These are phyloP conservation scores for Choristoneura rosaceana DNA, from an alignment of 2,888 invertebrate genomes.

Conservation along the genomic window DNA sequence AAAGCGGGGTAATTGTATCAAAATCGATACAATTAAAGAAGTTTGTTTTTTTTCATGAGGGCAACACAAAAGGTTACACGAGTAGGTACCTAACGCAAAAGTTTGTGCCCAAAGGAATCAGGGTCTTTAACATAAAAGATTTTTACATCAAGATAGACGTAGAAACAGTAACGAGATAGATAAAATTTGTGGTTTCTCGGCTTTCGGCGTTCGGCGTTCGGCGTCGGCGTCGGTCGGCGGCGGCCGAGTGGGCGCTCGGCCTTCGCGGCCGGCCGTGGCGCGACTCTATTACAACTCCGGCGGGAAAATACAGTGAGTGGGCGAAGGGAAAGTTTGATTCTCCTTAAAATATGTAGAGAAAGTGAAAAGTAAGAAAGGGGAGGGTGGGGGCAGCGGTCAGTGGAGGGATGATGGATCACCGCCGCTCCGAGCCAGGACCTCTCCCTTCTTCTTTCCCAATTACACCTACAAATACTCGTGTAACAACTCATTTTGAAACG, in stretches of 20 bases:
- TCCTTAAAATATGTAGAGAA: slow-evolving; percentile 86
- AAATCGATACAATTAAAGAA: slow-evolving; percentile 36
- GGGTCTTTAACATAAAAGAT: slow-evolving; percentile 61
- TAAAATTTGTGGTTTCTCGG: slow-evolving; percentile 62
- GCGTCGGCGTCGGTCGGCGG: neutral
- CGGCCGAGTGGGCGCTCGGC: slow-evolving; percentile 5
- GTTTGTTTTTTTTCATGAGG: slow-evolving; percentile 29
- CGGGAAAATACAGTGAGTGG: slow-evolving; percentile 71
- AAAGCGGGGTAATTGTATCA: slow-evolving; percentile 29
- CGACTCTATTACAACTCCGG: slow-evolving; percentile 70
- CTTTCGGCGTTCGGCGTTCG: slow-evolving; percentile 14
- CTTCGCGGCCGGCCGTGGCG: slow-evolving; percentile 52
- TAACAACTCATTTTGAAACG: slow-evolving; percentile 65
- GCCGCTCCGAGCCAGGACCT: slow-evolving; percentile 67
- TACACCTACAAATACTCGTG: slow-evolving; percentile 70
- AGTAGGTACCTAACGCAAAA: slow-evolving; percentile 53
- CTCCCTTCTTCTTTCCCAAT: slow-evolving; percentile 78
- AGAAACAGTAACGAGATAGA: slow-evolving; percentile 70
- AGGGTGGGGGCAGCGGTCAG: slow-evolving; percentile 76
- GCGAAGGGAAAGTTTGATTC: slow-evolving; percentile 82
- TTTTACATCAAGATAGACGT: slow-evolving; percentile 65
- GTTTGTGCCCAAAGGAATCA: slow-evolving; percentile 66
- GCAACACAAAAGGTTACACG: slow-evolving; percentile 45
- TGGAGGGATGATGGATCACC: slow-evolving; percentile 85
- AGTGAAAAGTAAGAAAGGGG: slow-evolving; percentile 83